Evolutionary conservation across 2,888 invertebrate species (phyloP).

Genomic region (Megaustenia siamemsis): DNA sequence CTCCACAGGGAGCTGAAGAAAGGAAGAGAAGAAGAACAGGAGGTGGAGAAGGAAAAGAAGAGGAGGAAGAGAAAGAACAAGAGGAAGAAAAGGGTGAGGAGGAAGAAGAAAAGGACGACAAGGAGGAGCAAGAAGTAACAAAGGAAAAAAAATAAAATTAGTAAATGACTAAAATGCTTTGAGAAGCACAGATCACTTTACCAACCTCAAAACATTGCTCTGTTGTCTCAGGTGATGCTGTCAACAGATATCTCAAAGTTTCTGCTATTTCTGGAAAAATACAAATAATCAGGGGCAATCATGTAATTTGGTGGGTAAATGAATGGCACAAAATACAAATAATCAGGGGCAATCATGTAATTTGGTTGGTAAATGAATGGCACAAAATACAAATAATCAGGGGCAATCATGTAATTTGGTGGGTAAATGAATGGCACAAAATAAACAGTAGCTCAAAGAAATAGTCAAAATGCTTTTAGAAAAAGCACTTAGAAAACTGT

Average conservation of each 20-base stretch:
- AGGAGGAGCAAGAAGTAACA: too few relatives aligned
- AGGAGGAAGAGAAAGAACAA: too few relatives aligned
- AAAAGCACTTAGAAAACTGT: too few relatives aligned
- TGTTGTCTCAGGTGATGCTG: slow-evolving; percentile 85
- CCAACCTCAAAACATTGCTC: slow-evolving; percentile 76
- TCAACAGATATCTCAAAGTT: slow-evolving; percentile 94
- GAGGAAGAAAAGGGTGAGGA: too few relatives aligned
- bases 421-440: background rate
- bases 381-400: slow-evolving; percentile 16
- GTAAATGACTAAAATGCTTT: background rate
- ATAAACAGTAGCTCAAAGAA: too few relatives aligned
- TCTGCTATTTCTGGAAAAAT: slow-evolving; percentile 88
- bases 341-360: background rate
- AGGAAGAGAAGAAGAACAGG: too few relatives aligned
- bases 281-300: background rate
- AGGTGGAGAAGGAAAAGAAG: too few relatives aligned
- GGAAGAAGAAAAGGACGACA: too few relatives aligned
- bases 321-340: slow-evolving; percentile 8
- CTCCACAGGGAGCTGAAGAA: too few relatives aligned
- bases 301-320: background rate
- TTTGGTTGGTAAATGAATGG: background rate
- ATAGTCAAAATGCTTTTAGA: too few relatives aligned
- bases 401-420: background rate
- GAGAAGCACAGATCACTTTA: too few relatives aligned
- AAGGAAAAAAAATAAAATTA: too few relatives aligned